Conservation (phyloP, 1,140 invertebrate species). For the Bombus pyrosoma region DNA sequence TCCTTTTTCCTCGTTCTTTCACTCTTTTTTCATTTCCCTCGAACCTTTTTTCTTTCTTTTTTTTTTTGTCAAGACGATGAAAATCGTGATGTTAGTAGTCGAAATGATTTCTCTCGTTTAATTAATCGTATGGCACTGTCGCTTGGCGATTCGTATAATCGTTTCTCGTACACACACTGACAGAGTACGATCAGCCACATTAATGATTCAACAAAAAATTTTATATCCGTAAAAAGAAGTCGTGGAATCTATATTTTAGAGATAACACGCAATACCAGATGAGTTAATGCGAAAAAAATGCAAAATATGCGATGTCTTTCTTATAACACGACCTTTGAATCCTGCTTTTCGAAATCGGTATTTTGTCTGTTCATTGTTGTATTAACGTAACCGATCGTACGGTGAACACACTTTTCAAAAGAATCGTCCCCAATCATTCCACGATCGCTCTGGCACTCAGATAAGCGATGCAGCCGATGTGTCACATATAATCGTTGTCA, state of each 20-base stretch:
- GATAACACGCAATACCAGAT: neutral
- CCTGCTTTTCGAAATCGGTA: neutral
- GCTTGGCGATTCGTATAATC: slow-evolving; percentile 69
- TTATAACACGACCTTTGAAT: neutral
- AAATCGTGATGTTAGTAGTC: slow-evolving; percentile 53
- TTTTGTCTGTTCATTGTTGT: neutral
- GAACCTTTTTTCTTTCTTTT: neutral
- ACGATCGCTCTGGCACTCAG: slow-evolving; percentile 64
- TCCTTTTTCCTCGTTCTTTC: slow-evolving; percentile 7
- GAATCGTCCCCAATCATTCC: slow-evolving; percentile 62
- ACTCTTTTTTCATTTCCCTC: slow-evolving; percentile 2
- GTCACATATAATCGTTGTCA: slow-evolving; percentile 65
- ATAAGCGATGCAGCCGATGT: slow-evolving; percentile 67
- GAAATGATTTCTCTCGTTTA: slow-evolving; percentile 54
- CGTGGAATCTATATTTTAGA: neutral
- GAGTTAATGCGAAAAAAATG: neutral
- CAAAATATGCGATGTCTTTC: neutral
- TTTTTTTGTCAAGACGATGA: slow-evolving; percentile 28
- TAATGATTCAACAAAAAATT: slow-evolving; percentile 27
- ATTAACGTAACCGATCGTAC: slow-evolving; percentile 65
- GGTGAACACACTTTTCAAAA: slow-evolving; percentile 46
- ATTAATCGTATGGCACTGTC: slow-evolving; percentile 67
- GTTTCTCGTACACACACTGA: slow-evolving; percentile 54
- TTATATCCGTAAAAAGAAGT: neutral
- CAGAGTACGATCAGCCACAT: slow-evolving; percentile 53